Conservation (phyloP, 2,797 vertebrate species). For the Sebastolobus alascanus region DNA sequence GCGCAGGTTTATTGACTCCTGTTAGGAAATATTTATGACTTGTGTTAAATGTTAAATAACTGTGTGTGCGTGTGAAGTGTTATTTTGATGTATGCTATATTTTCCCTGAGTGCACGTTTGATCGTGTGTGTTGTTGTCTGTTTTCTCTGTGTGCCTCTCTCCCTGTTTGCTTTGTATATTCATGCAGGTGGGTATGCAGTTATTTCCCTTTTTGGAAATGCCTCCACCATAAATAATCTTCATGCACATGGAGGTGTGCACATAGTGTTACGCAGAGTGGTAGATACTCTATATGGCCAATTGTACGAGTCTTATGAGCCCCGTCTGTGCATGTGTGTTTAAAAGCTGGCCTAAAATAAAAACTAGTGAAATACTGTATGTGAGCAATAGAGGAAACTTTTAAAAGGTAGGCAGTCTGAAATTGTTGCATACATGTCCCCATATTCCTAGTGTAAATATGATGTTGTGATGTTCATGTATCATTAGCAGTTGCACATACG, state of each 20-base stretch:
- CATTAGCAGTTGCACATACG: background rate
- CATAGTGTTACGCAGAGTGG: conserved; percentile 4
- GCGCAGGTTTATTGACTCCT: conserved; percentile 71
- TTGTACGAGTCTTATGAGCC: conserved; percentile 8
- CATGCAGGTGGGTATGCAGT: conserved; percentile 7
- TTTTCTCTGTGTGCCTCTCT: background rate
- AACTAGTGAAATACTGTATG: background rate
- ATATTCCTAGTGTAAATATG: background rate
- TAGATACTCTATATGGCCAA: background rate
- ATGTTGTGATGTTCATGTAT: background rate
- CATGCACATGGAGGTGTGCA: conserved; percentile 8
- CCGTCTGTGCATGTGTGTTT: background rate
- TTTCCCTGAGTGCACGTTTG: background rate
- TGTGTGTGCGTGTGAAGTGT: conserved; percentile 23
- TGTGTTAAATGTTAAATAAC: conserved; percentile 56
- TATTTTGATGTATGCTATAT: conserved; percentile 27
- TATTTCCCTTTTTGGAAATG: conserved; percentile 31
- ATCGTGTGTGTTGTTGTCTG: background rate
- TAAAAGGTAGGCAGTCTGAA: background rate
- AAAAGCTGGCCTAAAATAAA: background rate
- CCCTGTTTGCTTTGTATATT: background rate
- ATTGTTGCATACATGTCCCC: background rate
- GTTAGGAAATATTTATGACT: conserved; percentile 67
- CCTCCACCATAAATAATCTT: conserved; percentile 25
- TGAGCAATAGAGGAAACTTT: background rate